phyloP scores from a whole-genome alignment of 2,888 invertebrate species.

The Metopia argyrocephala region DNA sequence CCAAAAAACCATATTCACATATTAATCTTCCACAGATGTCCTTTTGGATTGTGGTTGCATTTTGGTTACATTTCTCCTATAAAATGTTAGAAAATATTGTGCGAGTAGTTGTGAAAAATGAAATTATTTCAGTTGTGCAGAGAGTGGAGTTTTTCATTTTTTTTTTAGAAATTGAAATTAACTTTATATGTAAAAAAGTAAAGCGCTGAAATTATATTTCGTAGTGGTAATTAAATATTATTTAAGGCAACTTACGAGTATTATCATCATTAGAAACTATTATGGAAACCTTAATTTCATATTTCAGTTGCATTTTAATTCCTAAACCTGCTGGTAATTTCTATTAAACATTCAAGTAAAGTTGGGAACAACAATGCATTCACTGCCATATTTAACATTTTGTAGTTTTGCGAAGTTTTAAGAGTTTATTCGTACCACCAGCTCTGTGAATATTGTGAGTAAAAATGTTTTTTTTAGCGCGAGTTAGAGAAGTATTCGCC shows the following conservation, averaged over 20 bases:
- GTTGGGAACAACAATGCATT: not conserved
- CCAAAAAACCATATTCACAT: slow-evolving; percentile 39
- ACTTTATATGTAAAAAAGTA: too few species aligned
- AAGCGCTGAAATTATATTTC: too few species aligned
- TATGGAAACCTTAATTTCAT: not conserved
- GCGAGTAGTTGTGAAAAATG: too few species aligned
- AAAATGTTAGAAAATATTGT: not conserved
- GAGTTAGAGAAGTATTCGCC: not conserved
- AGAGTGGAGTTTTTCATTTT: not conserved
- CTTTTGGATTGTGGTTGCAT: slow-evolving; percentile 62
- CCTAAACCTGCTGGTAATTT: slow-evolving; percentile 13
- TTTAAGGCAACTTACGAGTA: not conserved
- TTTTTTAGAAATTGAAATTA: not conserved
- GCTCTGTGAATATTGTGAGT: not conserved
- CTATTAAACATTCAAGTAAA: not conserved
- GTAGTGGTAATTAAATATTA: not conserved
- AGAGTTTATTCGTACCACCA: not conserved
- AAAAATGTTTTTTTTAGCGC: not conserved
- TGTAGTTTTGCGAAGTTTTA: not conserved
- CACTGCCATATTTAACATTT: slow-evolving; percentile 10
- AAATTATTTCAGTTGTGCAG: too few species aligned
- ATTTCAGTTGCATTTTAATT: slow-evolving; percentile 11
- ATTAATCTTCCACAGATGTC: slow-evolving; percentile 62
- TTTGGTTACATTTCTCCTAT: slow-evolving; percentile 49
- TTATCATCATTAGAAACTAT: not conserved